Conservation (phyloP, 2,888 invertebrate species). For the Protonemura montana region DNA sequence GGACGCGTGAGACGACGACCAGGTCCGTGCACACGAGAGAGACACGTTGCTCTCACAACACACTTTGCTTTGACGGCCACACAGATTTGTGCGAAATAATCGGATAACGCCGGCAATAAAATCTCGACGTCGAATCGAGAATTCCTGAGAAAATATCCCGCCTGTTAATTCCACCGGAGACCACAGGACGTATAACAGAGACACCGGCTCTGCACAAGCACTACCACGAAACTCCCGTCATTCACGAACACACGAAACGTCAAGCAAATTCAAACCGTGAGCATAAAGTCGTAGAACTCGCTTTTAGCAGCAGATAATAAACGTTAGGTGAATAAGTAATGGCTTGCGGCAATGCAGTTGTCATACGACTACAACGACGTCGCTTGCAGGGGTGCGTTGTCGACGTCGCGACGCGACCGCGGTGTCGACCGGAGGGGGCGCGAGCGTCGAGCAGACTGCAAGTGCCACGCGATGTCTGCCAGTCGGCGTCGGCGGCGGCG, state of each 20-base stretch:
- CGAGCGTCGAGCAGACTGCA: not conserved
- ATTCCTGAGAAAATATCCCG: not conserved
- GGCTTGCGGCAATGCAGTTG: conserved; percentile 13
- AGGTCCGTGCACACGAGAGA: not conserved
- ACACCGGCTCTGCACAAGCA: not conserved
- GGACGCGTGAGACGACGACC: not conserved
- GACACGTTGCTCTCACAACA: not conserved
- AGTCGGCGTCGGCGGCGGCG: not conserved
- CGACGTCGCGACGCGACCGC: conserved; percentile 18
- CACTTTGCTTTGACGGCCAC: not conserved
- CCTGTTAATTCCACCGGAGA: too few species aligned
- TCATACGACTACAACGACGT: not conserved
- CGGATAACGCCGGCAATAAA: not conserved
- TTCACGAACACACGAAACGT: too few species aligned
- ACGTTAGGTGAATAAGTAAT: conserved; percentile 19
- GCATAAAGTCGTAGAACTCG: not conserved
- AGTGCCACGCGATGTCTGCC: conserved; percentile 17
- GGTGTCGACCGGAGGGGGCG: not conserved
- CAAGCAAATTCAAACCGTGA: too few species aligned
- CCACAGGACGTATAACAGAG: not conserved
- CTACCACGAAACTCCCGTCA: not conserved
- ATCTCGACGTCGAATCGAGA: not conserved
- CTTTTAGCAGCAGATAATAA: not conserved
- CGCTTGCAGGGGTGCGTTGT: conserved; percentile 9
- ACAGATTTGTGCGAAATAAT: not conserved